Conservation (phyloP, 2,888 invertebrate species). For the Alentia gelatinosa region DNA sequence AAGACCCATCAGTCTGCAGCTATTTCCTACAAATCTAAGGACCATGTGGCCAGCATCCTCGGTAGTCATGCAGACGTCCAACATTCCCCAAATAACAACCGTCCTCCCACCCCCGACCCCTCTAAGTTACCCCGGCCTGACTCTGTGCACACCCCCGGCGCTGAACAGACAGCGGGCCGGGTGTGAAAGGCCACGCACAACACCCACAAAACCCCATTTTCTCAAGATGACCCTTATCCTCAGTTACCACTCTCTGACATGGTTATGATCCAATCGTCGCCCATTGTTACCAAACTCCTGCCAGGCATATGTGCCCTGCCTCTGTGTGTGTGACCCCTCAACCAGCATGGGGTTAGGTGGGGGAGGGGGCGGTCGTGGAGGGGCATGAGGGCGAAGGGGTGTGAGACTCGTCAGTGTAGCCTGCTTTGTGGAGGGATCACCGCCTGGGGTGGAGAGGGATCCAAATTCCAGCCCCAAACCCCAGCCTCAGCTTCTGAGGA, state of each 20-base stretch:
- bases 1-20: not conserved
- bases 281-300: not conserved
- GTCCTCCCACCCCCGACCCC: too few species aligned
- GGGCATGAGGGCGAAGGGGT: not conserved
- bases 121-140: too few species aligned
- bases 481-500: not conserved
- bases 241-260: not conserved
- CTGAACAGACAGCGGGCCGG: too few species aligned
- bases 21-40: not conserved
- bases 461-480: not conserved
- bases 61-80: not conserved
- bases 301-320: not conserved
- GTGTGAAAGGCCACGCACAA: too few species aligned
- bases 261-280: not conserved
- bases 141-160: too few species aligned
- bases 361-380: not conserved
- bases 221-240: not conserved
- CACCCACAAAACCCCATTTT: too few species aligned
- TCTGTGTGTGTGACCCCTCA: not conserved
- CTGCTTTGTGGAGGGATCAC: not conserved
- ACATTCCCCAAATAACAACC: not conserved
- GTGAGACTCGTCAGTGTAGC: not conserved
- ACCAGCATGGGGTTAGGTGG: not conserved
- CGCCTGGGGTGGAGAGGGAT: not conserved
- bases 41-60: not conserved